phyloP scores from a whole-genome alignment of 1,140 invertebrate genomes.

The Drosophila malerkotliana region DNA sequence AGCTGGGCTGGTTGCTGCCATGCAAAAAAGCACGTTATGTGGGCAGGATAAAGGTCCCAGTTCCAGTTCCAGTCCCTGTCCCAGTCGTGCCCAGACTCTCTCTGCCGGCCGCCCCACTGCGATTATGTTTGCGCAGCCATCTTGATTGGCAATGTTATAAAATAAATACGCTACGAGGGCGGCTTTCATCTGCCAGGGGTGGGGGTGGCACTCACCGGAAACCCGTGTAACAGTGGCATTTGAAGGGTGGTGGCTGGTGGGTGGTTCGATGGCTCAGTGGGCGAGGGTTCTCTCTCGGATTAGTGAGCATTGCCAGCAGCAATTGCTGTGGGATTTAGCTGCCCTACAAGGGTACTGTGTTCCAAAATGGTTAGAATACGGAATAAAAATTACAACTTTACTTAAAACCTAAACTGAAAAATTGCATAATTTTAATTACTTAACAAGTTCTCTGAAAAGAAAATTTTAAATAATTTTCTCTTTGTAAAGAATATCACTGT shows the following conservation, averaged over 20 bases:
- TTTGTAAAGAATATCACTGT: not conserved
- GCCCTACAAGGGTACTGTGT: conserved; percentile 23
- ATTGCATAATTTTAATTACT: too few relatives aligned
- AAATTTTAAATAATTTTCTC: too few relatives aligned
- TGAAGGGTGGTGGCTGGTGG: conserved; percentile 13
- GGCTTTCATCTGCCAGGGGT: not conserved
- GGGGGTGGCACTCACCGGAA: conserved; percentile 48
- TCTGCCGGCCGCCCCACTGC: conserved; percentile 47
- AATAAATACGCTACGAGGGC: conserved; percentile 79
- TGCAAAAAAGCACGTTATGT: conserved; percentile 68
- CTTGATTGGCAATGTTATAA: conserved; percentile 84
- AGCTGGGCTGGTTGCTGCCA: conserved; percentile 21
- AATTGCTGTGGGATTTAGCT: conserved; percentile 77
- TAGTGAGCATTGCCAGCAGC: conserved; percentile 71
- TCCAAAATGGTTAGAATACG: too few relatives aligned
- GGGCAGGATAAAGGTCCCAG: conserved; percentile 36
- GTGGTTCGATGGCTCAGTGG: conserved; percentile 11
- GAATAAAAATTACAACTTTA: too few relatives aligned
- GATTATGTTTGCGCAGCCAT: conserved; percentile 84
- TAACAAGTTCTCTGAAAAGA: too few relatives aligned
- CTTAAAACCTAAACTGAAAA: too few relatives aligned
- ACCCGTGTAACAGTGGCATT: conserved; percentile 40
- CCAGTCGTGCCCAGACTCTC: conserved; percentile 12
- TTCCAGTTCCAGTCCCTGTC: conserved; percentile 6
- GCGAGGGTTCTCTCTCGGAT: conserved; percentile 61